These are phyloP conservation scores for Gisinianus flammeolus DNA, from an alignment of 2,888 invertebrate genomes.

Conservation along the genomic window DNA sequence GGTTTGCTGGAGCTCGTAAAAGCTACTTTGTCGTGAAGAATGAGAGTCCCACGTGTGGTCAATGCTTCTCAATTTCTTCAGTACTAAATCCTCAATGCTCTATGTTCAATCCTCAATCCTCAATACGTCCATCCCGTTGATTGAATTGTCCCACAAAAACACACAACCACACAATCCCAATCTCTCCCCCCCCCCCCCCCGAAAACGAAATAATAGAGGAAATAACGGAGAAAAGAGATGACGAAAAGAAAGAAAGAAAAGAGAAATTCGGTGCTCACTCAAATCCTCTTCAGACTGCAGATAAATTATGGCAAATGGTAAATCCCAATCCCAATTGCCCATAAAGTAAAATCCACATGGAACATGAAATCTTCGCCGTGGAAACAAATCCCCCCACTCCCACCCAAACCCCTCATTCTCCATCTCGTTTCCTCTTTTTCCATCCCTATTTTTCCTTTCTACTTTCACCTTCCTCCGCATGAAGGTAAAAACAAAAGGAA, in stretches of 20 bases:
- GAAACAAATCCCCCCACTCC: not conserved
- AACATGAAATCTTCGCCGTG: not conserved
- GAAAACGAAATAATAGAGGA: no score
- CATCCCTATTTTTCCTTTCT: no score
- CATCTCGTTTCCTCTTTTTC: no score
- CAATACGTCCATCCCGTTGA: not conserved
- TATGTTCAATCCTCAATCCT: no score
- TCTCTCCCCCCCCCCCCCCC: not conserved
- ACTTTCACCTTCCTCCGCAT: no score
- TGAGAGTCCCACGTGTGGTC: not conserved
- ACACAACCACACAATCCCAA: not conserved
- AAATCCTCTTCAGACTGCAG: not conserved
- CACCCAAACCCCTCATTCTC: no score
- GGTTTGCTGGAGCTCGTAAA: not conserved
- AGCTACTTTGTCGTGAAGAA: slow-evolving; percentile 6
- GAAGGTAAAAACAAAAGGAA: not conserved
- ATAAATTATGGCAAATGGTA: not conserved
- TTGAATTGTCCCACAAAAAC: slow-evolving; percentile 5
- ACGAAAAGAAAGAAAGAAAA: no score
- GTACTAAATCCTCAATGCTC: no score
- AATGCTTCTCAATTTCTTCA: no score
- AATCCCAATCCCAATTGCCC: not conserved
- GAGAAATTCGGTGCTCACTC: no score
- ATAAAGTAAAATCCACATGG: not conserved
- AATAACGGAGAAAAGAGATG: no score